Conservation (phyloP, 2,888 invertebrate species). For the Subacronicta megacephala region DNA sequence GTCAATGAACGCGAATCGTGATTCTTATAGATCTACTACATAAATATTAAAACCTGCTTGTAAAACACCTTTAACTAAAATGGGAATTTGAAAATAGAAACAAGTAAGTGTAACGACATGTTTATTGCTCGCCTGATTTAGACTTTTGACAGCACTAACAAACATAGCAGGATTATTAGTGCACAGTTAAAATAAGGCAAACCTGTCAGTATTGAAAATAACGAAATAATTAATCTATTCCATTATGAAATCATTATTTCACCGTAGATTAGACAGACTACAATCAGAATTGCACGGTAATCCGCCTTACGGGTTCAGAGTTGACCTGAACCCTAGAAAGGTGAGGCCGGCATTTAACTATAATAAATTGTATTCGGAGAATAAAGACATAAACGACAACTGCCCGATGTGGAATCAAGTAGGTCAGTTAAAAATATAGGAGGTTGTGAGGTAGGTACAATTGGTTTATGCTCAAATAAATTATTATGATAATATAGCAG, state of each 20-base stretch:
- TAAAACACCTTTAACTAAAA: constrained; percentile 4
- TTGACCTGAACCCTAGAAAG: constrained; percentile 4
- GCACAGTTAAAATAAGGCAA: too few species aligned
- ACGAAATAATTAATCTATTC: too few species aligned
- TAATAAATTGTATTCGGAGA: constrained; percentile 3
- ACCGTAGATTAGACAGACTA: constrained; percentile 13
- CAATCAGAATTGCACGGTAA: constrained; percentile 39
- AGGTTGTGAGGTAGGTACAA: neutral
- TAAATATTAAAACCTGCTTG: neutral
- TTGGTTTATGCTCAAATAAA: too few species aligned
- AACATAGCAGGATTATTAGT: neutral
- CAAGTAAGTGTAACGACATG: constrained; percentile 1
- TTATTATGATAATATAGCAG: neutral
- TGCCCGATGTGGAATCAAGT: too few species aligned
- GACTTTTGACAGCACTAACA: constrained; percentile 15
- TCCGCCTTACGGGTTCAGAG: constrained; percentile 17
- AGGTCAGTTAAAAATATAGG: neutral
- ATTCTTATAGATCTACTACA: constrained; percentile 1
- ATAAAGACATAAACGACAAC: too few species aligned
- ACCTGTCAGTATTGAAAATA: too few species aligned
- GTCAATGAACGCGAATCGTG: constrained; percentile 12
- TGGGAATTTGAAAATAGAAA: neutral
- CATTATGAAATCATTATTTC: too few species aligned
- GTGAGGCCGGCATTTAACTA: constrained; percentile 14
- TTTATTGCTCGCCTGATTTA: neutral